Conservation (phyloP, 2,888 invertebrate genomes). For the Tridacna crocea region DNA sequence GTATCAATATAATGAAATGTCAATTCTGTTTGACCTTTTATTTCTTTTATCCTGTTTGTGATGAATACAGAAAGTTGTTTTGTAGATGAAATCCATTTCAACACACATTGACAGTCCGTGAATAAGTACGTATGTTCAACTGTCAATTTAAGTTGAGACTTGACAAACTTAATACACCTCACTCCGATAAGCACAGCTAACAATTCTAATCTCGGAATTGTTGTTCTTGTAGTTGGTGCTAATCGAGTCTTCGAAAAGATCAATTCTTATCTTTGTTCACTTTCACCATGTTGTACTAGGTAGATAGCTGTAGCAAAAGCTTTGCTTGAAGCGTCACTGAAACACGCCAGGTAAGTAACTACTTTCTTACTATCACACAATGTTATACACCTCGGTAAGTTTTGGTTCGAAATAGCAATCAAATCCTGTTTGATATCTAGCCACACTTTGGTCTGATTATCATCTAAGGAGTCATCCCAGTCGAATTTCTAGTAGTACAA, state of each 20-base stretch:
- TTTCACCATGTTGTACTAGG: slow-evolving; percentile 24
- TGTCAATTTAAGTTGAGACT: too few relatives aligned
- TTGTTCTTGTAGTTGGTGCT: slow-evolving; percentile 20
- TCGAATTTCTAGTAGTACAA: slow-evolving; percentile 21
- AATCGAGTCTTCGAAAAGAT: slow-evolving; percentile 42
- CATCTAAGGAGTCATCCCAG: slow-evolving; percentile 26
- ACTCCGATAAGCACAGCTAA: slow-evolving; percentile 34
- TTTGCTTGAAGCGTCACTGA: slow-evolving; percentile 42
- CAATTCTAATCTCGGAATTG: slow-evolving; percentile 35
- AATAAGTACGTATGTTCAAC: too few relatives aligned
- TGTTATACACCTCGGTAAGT: slow-evolving; percentile 2
- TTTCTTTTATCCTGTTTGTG: too few relatives aligned
- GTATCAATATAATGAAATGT: too few relatives aligned
- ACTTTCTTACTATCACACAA: not conserved
- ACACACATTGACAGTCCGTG: too few relatives aligned
- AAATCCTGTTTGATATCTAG: not conserved
- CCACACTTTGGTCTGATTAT: not conserved
- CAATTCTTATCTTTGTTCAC: slow-evolving; percentile 20
- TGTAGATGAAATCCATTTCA: too few relatives aligned
- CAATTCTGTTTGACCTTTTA: too few relatives aligned
- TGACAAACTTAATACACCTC: slow-evolving; percentile 5
- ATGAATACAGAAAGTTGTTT: too few relatives aligned
- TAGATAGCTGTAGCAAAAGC: slow-evolving; percentile 39
- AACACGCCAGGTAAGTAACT: slow-evolving; percentile 27
- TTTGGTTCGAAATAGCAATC: not conserved